Evolutionary conservation across 1,140 invertebrate species (phyloP).

Genomic region (Megathymus violae): DNA sequence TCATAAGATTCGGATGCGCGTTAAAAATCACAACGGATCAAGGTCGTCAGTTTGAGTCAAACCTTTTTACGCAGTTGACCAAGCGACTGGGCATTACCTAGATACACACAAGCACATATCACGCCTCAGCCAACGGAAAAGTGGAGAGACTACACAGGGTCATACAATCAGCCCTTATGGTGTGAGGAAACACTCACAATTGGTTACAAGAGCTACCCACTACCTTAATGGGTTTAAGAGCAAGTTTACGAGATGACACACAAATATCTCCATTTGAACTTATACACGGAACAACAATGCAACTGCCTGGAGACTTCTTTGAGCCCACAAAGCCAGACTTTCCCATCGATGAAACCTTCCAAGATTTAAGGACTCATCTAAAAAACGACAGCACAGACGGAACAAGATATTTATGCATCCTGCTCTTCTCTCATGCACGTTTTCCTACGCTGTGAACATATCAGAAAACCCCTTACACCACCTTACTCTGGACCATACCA

Average conservation of each 20-base stretch:
- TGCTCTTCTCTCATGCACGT: not conserved
- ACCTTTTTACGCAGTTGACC: not conserved
- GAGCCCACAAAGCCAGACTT: conserved; percentile 4
- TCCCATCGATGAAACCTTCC: not conserved
- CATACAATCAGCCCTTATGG: conserved; percentile 4
- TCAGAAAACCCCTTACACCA: conserved; percentile 5
- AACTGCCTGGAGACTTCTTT: conserved; percentile 17
- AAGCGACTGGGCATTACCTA: not conserved
- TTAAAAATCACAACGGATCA: conserved; percentile 2
- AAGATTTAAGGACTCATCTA: not conserved
- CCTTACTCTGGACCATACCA: conserved; percentile 10
- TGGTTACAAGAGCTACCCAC: conserved; percentile 2
- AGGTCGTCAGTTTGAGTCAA: no score
- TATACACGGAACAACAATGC: not conserved
- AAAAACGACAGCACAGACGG: conserved; percentile 1
- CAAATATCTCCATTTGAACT: not conserved
- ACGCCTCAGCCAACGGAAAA: conserved; percentile 5
- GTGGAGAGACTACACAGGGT: conserved; percentile 2
- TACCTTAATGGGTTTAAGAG: not conserved
- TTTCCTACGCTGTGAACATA: conserved; percentile 5
- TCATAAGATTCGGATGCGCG: not conserved
- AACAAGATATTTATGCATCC: conserved; percentile 7
- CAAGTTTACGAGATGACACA: conserved; percentile 1
- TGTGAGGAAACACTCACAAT: not conserved
- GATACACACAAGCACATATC: conserved; percentile 1